Base-by-base conservation (phyloP, 2,113 vertebrate genomes). In the Crotalus helleri region DNA sequence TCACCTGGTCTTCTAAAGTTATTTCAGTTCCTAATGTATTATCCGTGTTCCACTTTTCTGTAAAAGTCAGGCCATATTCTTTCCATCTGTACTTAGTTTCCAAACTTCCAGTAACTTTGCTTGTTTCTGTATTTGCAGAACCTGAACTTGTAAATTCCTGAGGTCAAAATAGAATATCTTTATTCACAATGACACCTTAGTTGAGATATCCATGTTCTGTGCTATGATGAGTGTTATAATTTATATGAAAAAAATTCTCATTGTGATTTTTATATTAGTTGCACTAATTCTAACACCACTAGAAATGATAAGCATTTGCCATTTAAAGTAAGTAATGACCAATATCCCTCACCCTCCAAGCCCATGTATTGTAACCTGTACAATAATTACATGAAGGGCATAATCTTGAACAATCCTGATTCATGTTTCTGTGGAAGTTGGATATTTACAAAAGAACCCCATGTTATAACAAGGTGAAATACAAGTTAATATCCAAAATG, bases 31-130 rank as follows among this genome's bases (percentile, higher is more conserved):
- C 98, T 19, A 99, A 97, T 0, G 99, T 99, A 97, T 99, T 99
- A 96, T 99, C 99, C 0, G 99, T 99, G 97, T 99, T 99, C 99
- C 99, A 99, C 94, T 99, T 99, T 91, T 99, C 99, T 8, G 98
- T 99, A 95, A 99, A 99, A 11, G 99, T 99, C 96, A 99, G 96
- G 0, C 99, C 99, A 0, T 99, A 99, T 92, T 99, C 99, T 0
- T 97, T 97, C 99, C 99, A 99, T 91, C 97, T 98, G 97, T 99
- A 99, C 97, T 99, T 99, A 95, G 99, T 99, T 98, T 99, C 99
- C 98, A 99, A 96, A 85, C 98, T 99, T 89, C 99, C 99, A 0
- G 97, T 97, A 54, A 99, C 99, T 97, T 99, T 99, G 97, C 96
- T 99, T 81, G 99, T 99, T 97, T 99, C 99, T 0, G 98, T 98